Evolutionary conservation across 2,797 vertebrate genomes (phyloP).

Genomic region (Pseudocheirus occidentalis): DNA sequence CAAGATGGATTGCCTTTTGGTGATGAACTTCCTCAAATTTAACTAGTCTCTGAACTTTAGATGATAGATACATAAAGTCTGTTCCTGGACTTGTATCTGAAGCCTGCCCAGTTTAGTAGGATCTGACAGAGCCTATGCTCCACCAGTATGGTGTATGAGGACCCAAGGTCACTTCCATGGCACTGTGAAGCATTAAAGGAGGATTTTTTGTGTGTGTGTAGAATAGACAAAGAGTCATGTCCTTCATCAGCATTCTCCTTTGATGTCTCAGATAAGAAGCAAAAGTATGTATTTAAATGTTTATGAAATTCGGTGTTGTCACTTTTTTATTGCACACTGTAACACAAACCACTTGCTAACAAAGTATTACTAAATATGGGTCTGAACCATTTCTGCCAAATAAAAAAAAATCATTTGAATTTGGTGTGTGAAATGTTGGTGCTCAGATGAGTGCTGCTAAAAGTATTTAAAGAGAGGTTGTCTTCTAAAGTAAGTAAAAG

Average conservation of each 20-base stretch:
- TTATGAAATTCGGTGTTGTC: not conserved
- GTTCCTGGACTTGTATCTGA: not conserved
- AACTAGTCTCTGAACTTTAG: not conserved
- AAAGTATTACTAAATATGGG: rapidly evolving
- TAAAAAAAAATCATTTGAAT: rapidly evolving
- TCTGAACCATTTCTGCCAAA: not conserved
- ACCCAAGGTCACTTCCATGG: not conserved
- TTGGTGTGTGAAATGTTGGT: not conserved
- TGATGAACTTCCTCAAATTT: not conserved
- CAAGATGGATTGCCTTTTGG: not conserved
- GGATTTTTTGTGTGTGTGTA: not conserved
- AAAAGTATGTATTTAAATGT: not conserved
- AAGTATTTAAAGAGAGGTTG: not conserved
- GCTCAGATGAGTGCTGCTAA: not conserved
- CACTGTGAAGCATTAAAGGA: not conserved
- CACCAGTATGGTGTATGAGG: not conserved
- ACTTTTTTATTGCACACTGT: not conserved
- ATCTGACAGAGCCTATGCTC: not conserved
- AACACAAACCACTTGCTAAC: not conserved
- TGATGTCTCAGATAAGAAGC: not conserved
- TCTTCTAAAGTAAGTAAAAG: not conserved
- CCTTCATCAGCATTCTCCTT: not conserved
- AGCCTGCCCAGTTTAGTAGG: not conserved
- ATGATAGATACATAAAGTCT: not conserved
- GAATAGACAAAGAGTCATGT: not conserved